Conservation (phyloP, 2,113 vertebrate species). For the Sigmodon hispidus region DNA sequence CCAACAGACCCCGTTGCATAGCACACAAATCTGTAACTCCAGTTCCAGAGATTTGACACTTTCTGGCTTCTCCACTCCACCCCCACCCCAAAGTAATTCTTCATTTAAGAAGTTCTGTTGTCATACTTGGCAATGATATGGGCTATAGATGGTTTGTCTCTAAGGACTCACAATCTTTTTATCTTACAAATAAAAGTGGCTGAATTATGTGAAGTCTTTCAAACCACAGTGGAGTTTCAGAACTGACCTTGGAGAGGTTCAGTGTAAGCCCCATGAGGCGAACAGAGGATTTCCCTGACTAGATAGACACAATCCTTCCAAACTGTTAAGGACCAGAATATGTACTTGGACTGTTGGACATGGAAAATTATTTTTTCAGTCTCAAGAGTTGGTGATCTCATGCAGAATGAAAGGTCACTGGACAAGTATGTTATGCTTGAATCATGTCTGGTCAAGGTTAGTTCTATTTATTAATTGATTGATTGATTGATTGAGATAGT, state of each 20-base stretch:
- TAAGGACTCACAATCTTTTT: neutral
- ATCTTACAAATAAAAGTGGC: neutral
- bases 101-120: slow-evolving; percentile 11
- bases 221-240: slow-evolving; percentile 20
- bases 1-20: neutral
- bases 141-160: neutral
- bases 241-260: neutral
- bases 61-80: neutral
- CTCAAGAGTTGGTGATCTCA: neutral
- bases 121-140: neutral
- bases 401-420: neutral
- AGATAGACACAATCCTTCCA: neutral
- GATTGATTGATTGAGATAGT: neutral
- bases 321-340: neutral
- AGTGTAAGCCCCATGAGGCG: neutral
- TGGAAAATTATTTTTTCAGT: neutral
- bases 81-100: neutral
- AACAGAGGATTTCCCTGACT: neutral
- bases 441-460: neutral
- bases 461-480: neutral
- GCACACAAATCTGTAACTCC: neutral
- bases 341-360: neutral
- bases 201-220: neutral
- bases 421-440: neutral
- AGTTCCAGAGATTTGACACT: neutral